These are phyloP conservation scores for Ifrita kowaldi DNA, from an alignment of 2,113 vertebrate species.

Conservation along the genomic window DNA sequence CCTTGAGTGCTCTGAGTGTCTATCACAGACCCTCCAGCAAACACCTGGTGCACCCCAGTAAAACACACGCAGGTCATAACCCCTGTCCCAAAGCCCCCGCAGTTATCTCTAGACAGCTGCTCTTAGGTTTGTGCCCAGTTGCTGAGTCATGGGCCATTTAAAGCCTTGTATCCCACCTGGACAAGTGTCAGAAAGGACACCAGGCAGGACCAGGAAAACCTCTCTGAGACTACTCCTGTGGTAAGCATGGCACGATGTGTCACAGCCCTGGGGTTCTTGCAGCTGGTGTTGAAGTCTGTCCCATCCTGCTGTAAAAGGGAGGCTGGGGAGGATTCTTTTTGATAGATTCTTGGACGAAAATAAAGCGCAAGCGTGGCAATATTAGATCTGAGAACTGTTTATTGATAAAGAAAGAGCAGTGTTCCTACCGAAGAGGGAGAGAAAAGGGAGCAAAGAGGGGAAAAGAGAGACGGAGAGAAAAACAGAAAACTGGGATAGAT, in stretches of 20 bases:
- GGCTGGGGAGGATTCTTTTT: not conserved
- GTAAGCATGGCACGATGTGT: rapidly evolving
- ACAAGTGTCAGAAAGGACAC: not conserved
- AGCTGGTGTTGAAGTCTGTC: not conserved
- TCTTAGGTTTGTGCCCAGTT: not conserved
- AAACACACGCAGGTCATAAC: not conserved
- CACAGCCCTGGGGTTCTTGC: not conserved
- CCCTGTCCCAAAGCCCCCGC: not conserved
- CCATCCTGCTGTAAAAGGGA: not conserved
- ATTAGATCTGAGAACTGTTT: not conserved
- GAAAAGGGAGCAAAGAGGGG: not conserved
- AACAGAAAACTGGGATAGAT: not conserved
- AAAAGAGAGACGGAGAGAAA: not conserved
- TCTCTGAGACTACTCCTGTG: not conserved
- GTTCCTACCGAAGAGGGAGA: not conserved
- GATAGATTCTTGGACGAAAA: not conserved
- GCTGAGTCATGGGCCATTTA: not conserved
- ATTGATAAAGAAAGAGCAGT: not conserved
- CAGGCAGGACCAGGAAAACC: not conserved
- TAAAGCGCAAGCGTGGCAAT: not conserved
- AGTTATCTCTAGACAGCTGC: not conserved
- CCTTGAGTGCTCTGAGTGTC: not conserved
- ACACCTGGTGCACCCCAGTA: not conserved
- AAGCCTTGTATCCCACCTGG: not conserved
- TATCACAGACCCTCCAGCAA: not conserved